These are phyloP conservation scores for Rhyacophila evoluta DNA, from an alignment of 2,888 invertebrate genomes.

Conservation along the genomic window DNA sequence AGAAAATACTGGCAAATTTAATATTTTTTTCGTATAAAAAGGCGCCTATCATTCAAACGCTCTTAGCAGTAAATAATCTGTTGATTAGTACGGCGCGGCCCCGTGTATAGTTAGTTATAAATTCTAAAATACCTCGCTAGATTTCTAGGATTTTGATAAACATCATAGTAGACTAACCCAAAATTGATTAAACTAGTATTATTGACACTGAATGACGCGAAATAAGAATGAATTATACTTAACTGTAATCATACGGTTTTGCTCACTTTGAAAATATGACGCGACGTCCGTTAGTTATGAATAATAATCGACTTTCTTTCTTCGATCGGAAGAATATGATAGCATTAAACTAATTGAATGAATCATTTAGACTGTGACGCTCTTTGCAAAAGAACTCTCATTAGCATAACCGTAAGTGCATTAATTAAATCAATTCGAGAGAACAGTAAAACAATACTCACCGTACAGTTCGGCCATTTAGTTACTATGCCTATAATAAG, in stretches of 20 bases:
- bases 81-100: no score
- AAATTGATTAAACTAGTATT: no score
- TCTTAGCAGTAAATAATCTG: no score
- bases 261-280: not conserved
- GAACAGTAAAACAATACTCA: not conserved
- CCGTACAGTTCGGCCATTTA: no score
- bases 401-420: not conserved
- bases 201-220: not conserved
- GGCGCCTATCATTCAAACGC: no score
- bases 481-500: no score
- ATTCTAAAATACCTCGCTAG: no score
- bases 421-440: not conserved
- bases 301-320: conserved; percentile 17
- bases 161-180: no score
- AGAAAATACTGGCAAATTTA: no score
- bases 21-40: no score
- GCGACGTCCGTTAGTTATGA: conserved; percentile 10
- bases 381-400: not conserved
- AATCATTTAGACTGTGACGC: conserved; percentile 4
- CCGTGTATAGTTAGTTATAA: no score
- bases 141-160: no score
- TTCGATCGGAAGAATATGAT: not conserved
- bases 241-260: conserved; percentile 1
- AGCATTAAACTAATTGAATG: not conserved
- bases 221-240: not conserved